A percentile compares a stretch with the other conserved stretches of the same genome.
Conservation (phyloP, 2,797 vertebrate genomes). For the Uromys caudimaculatus region DNA sequence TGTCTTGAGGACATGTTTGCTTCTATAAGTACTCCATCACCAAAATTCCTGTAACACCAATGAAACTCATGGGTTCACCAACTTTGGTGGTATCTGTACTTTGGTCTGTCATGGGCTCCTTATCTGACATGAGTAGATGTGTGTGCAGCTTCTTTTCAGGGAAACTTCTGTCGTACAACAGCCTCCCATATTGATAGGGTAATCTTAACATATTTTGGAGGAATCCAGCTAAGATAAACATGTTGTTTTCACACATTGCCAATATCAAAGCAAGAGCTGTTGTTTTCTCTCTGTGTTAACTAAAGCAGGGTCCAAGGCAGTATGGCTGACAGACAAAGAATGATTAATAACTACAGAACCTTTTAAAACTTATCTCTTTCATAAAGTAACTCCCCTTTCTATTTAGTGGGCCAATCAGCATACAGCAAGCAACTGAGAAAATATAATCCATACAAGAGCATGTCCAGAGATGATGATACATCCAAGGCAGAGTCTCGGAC, state of each 20-base stretch:
- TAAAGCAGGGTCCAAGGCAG: not conserved
- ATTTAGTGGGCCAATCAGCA: not conserved
- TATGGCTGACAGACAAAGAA: conserved; percentile 23
- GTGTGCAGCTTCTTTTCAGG: not conserved
- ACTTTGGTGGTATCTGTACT: not conserved
- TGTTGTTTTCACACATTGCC: not conserved
- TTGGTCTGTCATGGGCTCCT: not conserved
- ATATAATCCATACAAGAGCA: conserved; percentile 1
- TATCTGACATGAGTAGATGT: not conserved
- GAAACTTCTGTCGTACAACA: not conserved
- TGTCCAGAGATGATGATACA: conserved; percentile 11
- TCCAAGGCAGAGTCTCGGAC: not conserved
- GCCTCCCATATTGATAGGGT: not conserved
- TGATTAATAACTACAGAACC: not conserved
- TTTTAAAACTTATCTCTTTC: not conserved
- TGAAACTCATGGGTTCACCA: not conserved
- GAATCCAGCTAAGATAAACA: conserved; percentile 20
- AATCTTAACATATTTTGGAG: conserved; percentile 10
- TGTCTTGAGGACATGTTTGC: not conserved
- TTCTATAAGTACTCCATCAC: not conserved
- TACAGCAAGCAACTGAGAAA: not conserved
- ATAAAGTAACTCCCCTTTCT: conserved; percentile 5
- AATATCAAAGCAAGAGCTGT: conserved; percentile 10
- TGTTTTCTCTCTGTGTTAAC: conserved; percentile 10
- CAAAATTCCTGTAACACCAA: not conserved